Percentiles rank a stretch among this genome's conserved stretches.
phyloP scores from a whole-genome alignment of 1,140 invertebrate species.

The Penaeus indicus region DNA sequence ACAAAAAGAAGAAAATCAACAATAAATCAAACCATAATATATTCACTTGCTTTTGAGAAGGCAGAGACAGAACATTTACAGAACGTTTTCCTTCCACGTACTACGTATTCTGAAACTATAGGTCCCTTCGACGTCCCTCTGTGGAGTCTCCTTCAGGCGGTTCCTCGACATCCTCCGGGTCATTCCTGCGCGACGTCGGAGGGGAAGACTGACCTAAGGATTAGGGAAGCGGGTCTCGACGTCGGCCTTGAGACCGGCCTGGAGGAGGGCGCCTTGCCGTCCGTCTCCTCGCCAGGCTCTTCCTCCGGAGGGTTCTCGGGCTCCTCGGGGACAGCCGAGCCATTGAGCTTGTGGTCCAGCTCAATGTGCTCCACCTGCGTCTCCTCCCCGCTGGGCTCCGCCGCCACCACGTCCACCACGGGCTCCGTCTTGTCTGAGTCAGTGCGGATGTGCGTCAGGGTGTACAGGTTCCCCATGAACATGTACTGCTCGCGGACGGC shows the following conservation, averaged over 20 bases:
- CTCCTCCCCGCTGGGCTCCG: slow-evolving; percentile 10
- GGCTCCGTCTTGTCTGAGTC: slow-evolving; percentile 49
- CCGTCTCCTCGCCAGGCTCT: neutral
- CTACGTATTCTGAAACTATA: too few species aligned
- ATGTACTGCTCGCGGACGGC: slow-evolving; percentile 56
- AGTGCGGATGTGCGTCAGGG: slow-evolving; percentile 51
- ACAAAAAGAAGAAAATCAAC: too few species aligned
- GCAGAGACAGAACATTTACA: too few species aligned
- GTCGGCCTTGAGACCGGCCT: slow-evolving; percentile 39
- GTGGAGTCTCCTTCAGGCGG: too few species aligned
- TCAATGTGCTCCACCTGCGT: neutral
- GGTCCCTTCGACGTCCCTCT: too few species aligned
- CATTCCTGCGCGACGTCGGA: slow-evolving; percentile 45
- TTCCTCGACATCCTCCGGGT: neutral
- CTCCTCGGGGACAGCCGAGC: slow-evolving; percentile 47
- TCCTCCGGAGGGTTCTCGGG: neutral
- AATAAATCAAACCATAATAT: too few species aligned
- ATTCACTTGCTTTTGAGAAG: too few species aligned
- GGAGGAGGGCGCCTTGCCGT: slow-evolving; percentile 7
- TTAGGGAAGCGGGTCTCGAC: slow-evolving; percentile 54
- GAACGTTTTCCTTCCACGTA: too few species aligned
- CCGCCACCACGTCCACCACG: slow-evolving; percentile 43
- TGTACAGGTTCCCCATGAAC: slow-evolving; percentile 58
- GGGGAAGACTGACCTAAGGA: slow-evolving; percentile 53
- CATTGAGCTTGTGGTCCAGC: slow-evolving; percentile 55